Percentiles rank a stretch among this genome's conserved stretches.
phyloP scores from a whole-genome alignment of 2,888 invertebrate species.

The Cerastoderma edule region DNA sequence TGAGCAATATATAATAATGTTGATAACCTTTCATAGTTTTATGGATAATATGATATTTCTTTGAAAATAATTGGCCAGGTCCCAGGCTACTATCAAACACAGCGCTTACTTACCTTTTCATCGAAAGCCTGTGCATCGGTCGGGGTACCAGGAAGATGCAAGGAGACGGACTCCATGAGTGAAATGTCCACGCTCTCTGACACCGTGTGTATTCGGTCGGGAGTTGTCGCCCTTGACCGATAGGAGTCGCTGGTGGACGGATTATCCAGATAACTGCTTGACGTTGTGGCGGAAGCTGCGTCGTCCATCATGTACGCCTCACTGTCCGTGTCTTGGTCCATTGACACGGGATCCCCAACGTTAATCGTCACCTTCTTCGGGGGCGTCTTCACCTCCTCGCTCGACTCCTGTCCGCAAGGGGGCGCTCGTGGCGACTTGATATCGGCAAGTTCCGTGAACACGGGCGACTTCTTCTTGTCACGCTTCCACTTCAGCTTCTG shows the following conservation, averaged over 20 bases:
- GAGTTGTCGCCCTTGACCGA: slow-evolving; percentile 32
- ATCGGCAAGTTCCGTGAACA: slow-evolving; percentile 57
- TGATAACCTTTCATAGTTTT: too few relatives aligned
- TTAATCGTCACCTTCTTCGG: slow-evolving; percentile 17
- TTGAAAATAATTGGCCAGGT: too few relatives aligned
- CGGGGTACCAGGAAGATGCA: slow-evolving; percentile 67
- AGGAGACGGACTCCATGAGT: slow-evolving; percentile 43
- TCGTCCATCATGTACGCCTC: slow-evolving; percentile 20
- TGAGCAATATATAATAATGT: too few relatives aligned
- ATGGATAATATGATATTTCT: too few relatives aligned
- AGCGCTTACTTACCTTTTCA: slow-evolving; percentile 46
- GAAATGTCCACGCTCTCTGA: slow-evolving; percentile 64
- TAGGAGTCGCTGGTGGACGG: slow-evolving; percentile 3
- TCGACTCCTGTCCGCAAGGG: slow-evolving; percentile 59
- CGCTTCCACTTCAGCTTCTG: slow-evolving; percentile 71
- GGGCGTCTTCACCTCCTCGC: slow-evolving; percentile 27
- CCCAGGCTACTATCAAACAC: too few relatives aligned
- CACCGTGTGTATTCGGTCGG: slow-evolving; percentile 65
- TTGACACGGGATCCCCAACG: not conserved
- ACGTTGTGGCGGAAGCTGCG: slow-evolving; percentile 12
- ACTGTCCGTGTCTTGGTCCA: slow-evolving; percentile 33
- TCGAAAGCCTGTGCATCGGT: slow-evolving; percentile 30
- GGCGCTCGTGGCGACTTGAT: slow-evolving; percentile 60
- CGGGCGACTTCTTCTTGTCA: slow-evolving; percentile 49
- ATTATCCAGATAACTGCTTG: slow-evolving; percentile 5